Percentiles rank a stretch among this genome's conserved stretches.
Conservation (phyloP, 2,113 vertebrate genomes). For the Lutjanus erythropterus region DNA sequence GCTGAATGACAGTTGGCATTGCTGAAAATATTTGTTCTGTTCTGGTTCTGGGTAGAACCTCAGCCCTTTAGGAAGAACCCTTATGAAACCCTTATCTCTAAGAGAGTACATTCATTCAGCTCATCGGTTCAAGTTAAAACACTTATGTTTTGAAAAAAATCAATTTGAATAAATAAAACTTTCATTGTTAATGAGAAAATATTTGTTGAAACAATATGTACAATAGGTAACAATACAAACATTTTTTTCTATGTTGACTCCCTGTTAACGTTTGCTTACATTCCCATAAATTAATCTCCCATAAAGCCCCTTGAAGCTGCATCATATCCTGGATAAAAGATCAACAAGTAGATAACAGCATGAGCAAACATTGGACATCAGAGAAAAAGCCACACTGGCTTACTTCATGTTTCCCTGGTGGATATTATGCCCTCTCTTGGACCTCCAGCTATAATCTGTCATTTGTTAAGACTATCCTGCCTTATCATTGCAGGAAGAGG, state of each 20-base stretch:
- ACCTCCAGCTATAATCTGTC: slow-evolving; percentile 62
- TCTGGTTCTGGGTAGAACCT: no score
- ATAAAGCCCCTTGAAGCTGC: slow-evolving; percentile 47
- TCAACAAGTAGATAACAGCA: slow-evolving; percentile 26
- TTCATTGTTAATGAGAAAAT: no score
- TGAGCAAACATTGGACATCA: slow-evolving; percentile 34
- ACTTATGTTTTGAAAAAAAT: no score
- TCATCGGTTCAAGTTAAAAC: no score
- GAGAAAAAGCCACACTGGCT: slow-evolving; percentile 39
- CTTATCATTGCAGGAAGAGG: slow-evolving; percentile 73
- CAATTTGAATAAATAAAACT: no score
- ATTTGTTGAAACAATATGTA: no score
- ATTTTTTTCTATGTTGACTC: neutral
- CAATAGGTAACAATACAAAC: slow-evolving; percentile 31
- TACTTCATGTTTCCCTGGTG: slow-evolving; percentile 45
- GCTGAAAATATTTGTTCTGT: no score
- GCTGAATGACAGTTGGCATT: no score
- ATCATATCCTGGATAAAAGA: slow-evolving; percentile 36
- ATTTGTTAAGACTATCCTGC: slow-evolving; percentile 63
- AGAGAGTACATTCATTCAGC: no score
- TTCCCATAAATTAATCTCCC: slow-evolving; percentile 61
- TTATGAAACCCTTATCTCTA: no score
- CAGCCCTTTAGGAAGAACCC: no score
- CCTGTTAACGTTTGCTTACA: slow-evolving; percentile 43
- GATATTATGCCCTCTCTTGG: slow-evolving; percentile 48